These are phyloP conservation scores for Esox niger DNA, from an alignment of 2,113 vertebrate genomes.

Conservation along the genomic window DNA sequence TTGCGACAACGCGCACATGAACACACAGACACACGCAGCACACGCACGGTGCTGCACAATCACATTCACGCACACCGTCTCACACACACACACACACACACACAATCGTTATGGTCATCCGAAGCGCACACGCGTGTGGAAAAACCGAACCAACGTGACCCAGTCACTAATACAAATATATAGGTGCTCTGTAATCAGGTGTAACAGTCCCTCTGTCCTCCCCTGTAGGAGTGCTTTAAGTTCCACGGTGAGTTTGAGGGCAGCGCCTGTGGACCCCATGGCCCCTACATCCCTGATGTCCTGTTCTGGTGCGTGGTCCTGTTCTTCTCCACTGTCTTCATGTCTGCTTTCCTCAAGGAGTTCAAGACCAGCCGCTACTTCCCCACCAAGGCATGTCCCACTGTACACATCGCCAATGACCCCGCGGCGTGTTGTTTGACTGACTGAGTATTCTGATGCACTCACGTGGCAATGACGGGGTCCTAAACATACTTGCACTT, in stretches of 20 bases:
- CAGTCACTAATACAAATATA: too few relatives aligned
- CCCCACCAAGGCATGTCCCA: slow-evolving; percentile 86
- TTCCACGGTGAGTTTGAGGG: slow-evolving; percentile 86
- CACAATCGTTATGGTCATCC: background rate
- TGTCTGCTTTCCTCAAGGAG: slow-evolving; percentile 95
- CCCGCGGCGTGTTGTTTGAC: slow-evolving; percentile 31
- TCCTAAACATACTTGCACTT: background rate
- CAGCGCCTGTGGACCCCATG: slow-evolving; percentile 87
- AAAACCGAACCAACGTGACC: too few relatives aligned
- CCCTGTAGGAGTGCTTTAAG: slow-evolving; percentile 81
- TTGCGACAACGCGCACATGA: too few relatives aligned
- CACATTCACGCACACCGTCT: background rate
- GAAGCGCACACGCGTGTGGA: too few relatives aligned
- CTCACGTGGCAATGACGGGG: slow-evolving; percentile 33
- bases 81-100: background rate
- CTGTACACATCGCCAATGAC: background rate
- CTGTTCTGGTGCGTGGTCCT: slow-evolving; percentile 97
- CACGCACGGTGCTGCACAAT: background rate
- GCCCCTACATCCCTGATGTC: slow-evolving; percentile 94
- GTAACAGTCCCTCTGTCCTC: background rate
- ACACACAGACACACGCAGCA: slow-evolving; percentile 3
- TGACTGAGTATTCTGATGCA: slow-evolving; percentile 20
- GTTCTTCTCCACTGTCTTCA: slow-evolving; percentile 94
- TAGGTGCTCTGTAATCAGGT: too few relatives aligned
- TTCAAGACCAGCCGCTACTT: slow-evolving; percentile 98